Evolutionary conservation across 2,113 vertebrate species (phyloP), one percentile per base, ranked within the genome.

Genomic region (Dicrurus megarhynchus): DNA sequence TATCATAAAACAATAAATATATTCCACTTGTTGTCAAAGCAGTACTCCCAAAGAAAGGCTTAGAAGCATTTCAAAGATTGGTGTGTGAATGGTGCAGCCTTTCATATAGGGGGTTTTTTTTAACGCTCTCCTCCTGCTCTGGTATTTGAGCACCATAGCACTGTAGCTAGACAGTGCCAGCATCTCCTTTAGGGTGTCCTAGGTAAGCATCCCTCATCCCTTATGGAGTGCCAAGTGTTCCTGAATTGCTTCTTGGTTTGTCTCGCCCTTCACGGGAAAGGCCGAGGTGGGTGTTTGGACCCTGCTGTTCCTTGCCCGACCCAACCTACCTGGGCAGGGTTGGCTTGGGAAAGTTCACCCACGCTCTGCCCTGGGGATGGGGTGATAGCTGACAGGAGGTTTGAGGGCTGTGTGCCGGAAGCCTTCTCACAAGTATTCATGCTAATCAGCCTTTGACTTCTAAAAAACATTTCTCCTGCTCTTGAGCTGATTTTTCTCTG

Each of bases 401-500:
- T 41, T 35, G 74, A 84, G 64, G 56, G 59, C 39, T 63, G 27
- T 21, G 46, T 85, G 89, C 84, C 6, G 3, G 78, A 76, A 95
- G 84, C 55, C 12, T 52, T 47, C 78, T 26, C 35, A 27, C 47
- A 59, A 63, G 64, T 50, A 22, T 56, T 88, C 50, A 13, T 39
- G 59, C 47, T 96, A 61, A 96, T 93, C 94, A 95, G 89, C n/a
- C 91, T 95, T 93, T 89, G 78, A 77, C 93, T 96, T 93, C 35
- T 68, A 49, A 60, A 90, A 94, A 94, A 59, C 19, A 11, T 93
- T 94, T 88, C 68, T 89, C 6, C 91, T 86, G 74, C 87, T 96
- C 93, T 96, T 93, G 83, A 95, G 92, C 56, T 94, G 95, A 92
- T 96, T 96, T 96, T 94, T 81, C 85, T 68, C 71, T 61, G 47